Evolutionary conservation across 2,888 invertebrate species (phyloP).

Genomic region (Adelognathus sp.): DNA sequence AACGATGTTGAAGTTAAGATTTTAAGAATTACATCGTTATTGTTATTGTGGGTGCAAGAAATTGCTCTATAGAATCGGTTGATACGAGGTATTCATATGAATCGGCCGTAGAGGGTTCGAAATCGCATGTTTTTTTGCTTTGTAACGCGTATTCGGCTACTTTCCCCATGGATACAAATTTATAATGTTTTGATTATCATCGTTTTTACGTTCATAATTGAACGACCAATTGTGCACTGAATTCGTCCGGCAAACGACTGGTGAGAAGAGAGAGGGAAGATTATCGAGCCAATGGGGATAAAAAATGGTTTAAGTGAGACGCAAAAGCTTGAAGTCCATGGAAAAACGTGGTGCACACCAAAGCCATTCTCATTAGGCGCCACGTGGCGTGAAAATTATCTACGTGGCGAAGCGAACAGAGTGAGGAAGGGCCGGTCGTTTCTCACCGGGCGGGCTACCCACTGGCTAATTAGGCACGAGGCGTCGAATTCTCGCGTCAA

Average conservation of each 20-base stretch:
- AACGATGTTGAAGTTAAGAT: too few species aligned
- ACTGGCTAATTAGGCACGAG: slow-evolving; percentile 75
- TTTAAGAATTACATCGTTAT: too few species aligned
- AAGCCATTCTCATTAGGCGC: slow-evolving; percentile 72
- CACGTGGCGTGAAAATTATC: slow-evolving; percentile 76
- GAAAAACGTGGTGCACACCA: slow-evolving; percentile 65
- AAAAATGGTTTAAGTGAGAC: slow-evolving; percentile 13
- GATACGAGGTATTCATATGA: slow-evolving; percentile 40
- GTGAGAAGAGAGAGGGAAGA: slow-evolving; percentile 30
- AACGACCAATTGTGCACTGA: slow-evolving; percentile 33
- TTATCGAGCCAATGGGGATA: slow-evolving; percentile 16
- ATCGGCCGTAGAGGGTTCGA: too few species aligned
- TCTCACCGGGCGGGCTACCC: slow-evolving; percentile 64
- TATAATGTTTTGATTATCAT: background rate
- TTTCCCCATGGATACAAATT: too few species aligned
- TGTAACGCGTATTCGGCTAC: too few species aligned
- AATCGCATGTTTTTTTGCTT: too few species aligned
- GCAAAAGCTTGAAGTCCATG: slow-evolving; percentile 39
- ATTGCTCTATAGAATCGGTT: slow-evolving; percentile 39
- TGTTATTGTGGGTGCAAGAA: slow-evolving; percentile 52
- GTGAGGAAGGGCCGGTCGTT: slow-evolving; percentile 67
- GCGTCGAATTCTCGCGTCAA: slow-evolving; percentile 70
- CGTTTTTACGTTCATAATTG: background rate
- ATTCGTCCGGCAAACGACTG: slow-evolving; percentile 14
- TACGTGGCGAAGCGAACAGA: slow-evolving; percentile 61